phyloP scores from a whole-genome alignment of 2,113 vertebrate genomes.

The Numenius arquata region DNA sequence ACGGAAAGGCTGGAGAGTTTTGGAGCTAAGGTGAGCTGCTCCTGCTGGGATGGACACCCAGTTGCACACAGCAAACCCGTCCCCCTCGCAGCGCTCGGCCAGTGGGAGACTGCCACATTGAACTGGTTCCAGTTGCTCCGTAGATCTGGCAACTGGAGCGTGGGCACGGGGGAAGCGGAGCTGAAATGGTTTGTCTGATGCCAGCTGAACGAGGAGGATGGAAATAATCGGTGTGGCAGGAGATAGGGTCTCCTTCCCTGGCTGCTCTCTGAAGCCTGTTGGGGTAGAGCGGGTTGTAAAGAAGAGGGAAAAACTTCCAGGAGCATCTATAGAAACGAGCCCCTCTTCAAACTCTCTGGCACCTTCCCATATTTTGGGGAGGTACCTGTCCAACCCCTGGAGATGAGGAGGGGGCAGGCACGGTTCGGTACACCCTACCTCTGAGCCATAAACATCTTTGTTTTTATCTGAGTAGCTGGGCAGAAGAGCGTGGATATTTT shows the following conservation, averaged over 20 bases:
- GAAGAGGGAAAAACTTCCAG: not conserved
- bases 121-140: not conserved
- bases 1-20: not conserved
- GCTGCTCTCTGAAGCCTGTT: not conserved
- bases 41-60: accelerated
- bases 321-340: not conserved
- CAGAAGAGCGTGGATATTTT: not conserved
- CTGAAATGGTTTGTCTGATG: not conserved
- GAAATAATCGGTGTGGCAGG: not conserved
- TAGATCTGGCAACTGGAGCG: not conserved
- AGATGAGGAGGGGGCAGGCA: not conserved
- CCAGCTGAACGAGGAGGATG: not conserved
- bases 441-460: not conserved
- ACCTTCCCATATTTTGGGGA: not conserved
- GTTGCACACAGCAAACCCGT: not conserved
- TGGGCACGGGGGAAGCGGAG: not conserved
- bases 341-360: not conserved
- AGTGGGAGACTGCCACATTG: accelerated
- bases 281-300: not conserved
- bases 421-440: not conserved
- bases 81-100: not conserved
- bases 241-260: not conserved
- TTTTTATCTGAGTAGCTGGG: not conserved
- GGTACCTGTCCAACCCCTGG: not conserved
- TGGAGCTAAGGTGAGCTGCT: not conserved